Conservation (phyloP, 1,140 invertebrate genomes). For the Lepidurus arcticus region DNA sequence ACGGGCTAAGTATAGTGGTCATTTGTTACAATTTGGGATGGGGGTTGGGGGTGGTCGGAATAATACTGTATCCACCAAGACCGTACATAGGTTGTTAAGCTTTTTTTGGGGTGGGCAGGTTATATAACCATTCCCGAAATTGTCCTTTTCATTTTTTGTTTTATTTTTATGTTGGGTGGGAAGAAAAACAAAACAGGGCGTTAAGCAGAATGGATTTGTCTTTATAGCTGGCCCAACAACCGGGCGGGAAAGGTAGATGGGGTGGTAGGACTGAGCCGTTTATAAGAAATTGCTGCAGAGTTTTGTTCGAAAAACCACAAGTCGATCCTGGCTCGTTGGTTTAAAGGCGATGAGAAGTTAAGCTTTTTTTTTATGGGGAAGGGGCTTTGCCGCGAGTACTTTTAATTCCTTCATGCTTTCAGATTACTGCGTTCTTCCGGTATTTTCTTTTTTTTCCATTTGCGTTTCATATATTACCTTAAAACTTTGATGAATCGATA, state of each 20-base stretch:
- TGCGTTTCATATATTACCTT: too few species aligned
- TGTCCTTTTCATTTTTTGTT: not conserved
- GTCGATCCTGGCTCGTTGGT: not conserved
- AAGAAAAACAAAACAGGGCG: not conserved
- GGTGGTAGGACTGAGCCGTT: not conserved
- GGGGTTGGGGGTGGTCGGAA: not conserved
- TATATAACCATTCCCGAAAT: too few species aligned
- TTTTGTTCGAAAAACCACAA: not conserved
- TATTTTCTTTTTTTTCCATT: too few species aligned
- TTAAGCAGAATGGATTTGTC: constrained; percentile 15
- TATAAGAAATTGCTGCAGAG: constrained; percentile 2
- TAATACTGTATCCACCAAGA: too few species aligned
- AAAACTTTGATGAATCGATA: too few species aligned
- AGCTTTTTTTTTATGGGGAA: not conserved
- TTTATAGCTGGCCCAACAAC: not conserved
- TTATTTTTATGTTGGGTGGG: not conserved
- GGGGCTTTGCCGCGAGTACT: too few species aligned
- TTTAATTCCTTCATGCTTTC: too few species aligned
- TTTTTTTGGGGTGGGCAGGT: too few species aligned
- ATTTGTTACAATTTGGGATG: constrained; percentile 1
- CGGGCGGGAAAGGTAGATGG: not conserved
- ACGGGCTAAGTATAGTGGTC: not conserved
- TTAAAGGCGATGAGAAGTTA: not conserved
- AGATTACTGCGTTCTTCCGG: too few species aligned
- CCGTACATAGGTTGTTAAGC: too few species aligned